Conservation (phyloP, 2,797 vertebrate species). For the Chaetodon trifasciatus region DNA sequence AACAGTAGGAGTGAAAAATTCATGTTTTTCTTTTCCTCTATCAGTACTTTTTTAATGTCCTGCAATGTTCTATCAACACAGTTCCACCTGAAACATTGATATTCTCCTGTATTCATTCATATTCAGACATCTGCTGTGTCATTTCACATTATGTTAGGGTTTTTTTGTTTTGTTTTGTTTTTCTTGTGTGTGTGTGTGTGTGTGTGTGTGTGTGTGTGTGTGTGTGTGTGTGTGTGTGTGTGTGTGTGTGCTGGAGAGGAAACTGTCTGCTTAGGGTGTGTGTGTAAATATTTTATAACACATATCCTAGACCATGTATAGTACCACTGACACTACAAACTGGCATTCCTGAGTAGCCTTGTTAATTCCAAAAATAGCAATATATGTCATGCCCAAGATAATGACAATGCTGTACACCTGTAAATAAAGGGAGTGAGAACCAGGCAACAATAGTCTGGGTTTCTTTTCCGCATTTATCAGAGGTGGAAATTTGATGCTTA, state of each 20-base stretch:
- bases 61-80: not conserved
- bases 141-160: not conserved
- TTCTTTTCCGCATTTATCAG: not conserved
- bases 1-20: not conserved
- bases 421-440: not conserved
- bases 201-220: too few species aligned
- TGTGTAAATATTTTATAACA: not conserved
- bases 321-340: too few species aligned
- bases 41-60: not conserved
- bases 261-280: too few species aligned
- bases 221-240: too few species aligned
- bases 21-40: not conserved
- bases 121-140: not conserved
- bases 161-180: not conserved
- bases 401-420: not conserved
- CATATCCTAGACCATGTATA: not conserved
- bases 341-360: not conserved
- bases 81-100: not conserved
- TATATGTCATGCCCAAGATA: not conserved
- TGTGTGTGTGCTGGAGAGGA: too few species aligned
- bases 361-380: slow-evolving; percentile 4
- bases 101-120: not conserved
- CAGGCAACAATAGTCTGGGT: not conserved
- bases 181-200: too few species aligned
- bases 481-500: not conserved